A percentile compares a stretch with the other conserved stretches of the same genome.
These are phyloP conservation scores for Leptopterna dolabrata DNA, from an alignment of 2,888 invertebrate species.

Conservation along the genomic window DNA sequence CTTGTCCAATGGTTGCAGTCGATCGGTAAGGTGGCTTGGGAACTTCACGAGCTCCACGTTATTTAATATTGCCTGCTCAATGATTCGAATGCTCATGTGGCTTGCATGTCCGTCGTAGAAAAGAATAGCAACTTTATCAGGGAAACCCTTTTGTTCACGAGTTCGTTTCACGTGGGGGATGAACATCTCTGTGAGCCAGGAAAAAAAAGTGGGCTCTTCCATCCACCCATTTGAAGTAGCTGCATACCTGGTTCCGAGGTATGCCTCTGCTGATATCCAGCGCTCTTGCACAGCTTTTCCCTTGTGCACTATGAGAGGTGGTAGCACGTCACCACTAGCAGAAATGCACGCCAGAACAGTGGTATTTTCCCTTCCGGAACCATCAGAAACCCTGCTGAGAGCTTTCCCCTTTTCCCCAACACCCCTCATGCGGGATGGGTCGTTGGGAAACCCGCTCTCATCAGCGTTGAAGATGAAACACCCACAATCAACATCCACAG, in stretches of 20 bases:
- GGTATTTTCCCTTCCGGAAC: conserved; percentile 63
- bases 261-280: conserved; percentile 58
- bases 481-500: conserved; percentile 7
- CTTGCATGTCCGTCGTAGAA: conserved; percentile 48
- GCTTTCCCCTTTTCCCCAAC: conserved; percentile 63
- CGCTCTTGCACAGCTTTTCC: conserved; percentile 63
- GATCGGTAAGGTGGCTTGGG: conserved; percentile 39
- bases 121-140: conserved; percentile 32
- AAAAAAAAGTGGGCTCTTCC: conserved; percentile 60
- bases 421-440: conserved; percentile 62
- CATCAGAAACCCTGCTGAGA: conserved; percentile 62
- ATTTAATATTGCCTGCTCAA: too few relatives aligned
- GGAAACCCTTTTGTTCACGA: conserved; percentile 23
- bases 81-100: conserved; percentile 28
- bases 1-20: too few relatives aligned
- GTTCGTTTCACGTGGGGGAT: conserved; percentile 48
- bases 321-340: conserved; percentile 61
- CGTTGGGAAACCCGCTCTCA: conserved; percentile 62
- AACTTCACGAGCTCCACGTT: conserved; percentile 31
- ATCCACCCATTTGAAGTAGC: conserved; percentile 63
- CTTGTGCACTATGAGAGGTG: conserved; percentile 63
- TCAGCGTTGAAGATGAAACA: conserved; percentile 62
- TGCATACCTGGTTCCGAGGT: conserved; percentile 62
- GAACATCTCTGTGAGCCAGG: conserved; percentile 44
- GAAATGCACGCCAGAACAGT: conserved; percentile 63